Evolutionary conservation across 2,797 vertebrate genomes (phyloP).

Genomic region (Artibeus jamaicensis): DNA sequence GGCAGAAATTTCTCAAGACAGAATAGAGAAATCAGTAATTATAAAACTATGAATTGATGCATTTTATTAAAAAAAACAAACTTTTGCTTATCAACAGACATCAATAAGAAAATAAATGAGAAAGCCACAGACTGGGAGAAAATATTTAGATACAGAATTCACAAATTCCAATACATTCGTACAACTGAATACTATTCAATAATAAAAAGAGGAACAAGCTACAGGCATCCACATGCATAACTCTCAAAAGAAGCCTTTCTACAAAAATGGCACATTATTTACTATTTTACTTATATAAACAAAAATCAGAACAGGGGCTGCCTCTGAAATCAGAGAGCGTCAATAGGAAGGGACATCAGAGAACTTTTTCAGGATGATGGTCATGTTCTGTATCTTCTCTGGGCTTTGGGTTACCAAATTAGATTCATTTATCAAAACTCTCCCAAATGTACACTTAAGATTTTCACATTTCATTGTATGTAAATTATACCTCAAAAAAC

Average conservation of each 20-base stretch:
- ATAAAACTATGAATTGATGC: background rate
- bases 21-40: background rate
- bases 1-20: background rate
- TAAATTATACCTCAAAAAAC: background rate
- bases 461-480: background rate
- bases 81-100: background rate
- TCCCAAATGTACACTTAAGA: background rate
- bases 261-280: background rate
- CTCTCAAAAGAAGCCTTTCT: background rate
- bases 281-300: background rate
- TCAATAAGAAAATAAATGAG: background rate
- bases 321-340: background rate
- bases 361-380: background rate
- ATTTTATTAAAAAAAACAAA: slow-evolving; percentile 4
- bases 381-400: background rate
- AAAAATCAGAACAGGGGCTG: background rate
- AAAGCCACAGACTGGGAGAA: background rate
- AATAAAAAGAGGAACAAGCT: background rate
- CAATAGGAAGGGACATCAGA: background rate
- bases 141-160: background rate
- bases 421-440: background rate
- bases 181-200: background rate
- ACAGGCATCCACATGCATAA: background rate
- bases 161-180: background rate
- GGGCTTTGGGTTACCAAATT: background rate